Base-by-base conservation (phyloP, 2,888 invertebrate genomes). In the Neria commutata region DNA sequence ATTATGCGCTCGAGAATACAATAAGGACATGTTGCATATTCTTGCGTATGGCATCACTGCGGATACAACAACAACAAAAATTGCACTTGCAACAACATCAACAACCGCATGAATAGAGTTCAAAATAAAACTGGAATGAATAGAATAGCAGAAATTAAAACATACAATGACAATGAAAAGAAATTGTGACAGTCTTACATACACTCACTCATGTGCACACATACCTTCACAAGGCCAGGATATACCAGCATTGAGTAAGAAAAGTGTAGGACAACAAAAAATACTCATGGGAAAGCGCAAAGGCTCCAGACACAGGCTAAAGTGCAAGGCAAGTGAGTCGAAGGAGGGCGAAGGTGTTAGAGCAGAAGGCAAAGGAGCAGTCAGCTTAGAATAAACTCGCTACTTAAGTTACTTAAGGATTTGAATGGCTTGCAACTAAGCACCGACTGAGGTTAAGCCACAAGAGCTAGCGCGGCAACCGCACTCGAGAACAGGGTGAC, bases 351-450 rank as follows among this genome's bases (percentile, higher is more conserved):
- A 11, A 14, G n/a, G 8, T 37, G 37, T 37, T 11, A 37, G 4
- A 37, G 37, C 4, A 37, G n/a, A 10, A 14, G 37, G 37, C 8
- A 37, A 37, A 37, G 4, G 37, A 10, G 37, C 37, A 37, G 33
- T 24, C 14, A 24, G 14, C 47, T 23, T 4, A 14, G 11, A 24
- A 48, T 48, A 25, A 48, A 48, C 26, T 48, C 17, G 48, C 26
- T 48, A 48, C 48, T 48, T 48, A 21, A 48, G 48, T 48, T 26
- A 48, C 48, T 48, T 48, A 26, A 26, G 48, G 23, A 25, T 29
- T 48, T 48, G 29, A 48, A 48, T 48, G 17, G 17, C 25, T 11
- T 48, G 17, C 11, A 14, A 47, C 23, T 29, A 14, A 25, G 1
- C 24, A 5, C 3, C 37, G 37, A 29, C 29, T 29, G 29, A 29